Evolutionary conservation across 2,888 invertebrate genomes (phyloP), one percentile per base, ranked within the genome.

Genomic region (Willowsia nigromaculata): DNA sequence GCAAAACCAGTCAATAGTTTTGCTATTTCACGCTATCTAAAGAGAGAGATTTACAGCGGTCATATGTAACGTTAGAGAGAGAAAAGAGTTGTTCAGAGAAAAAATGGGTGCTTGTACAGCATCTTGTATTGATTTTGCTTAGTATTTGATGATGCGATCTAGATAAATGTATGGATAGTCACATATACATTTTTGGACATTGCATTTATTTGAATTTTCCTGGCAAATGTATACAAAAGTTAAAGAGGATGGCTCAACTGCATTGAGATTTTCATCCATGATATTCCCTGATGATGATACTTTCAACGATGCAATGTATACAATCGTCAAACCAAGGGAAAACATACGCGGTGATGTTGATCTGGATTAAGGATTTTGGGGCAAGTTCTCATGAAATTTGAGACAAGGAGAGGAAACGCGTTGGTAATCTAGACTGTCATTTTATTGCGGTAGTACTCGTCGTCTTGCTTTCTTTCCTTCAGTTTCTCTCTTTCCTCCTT

Each of bases 381-480:
- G 62, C 59, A 59, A 59, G 40, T 40, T 81, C 81, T 40, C 40
- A 22, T 81, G 59, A 81, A 81, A 81, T 81, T 81, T 59, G 81
- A 81, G 59, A 59, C 81, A 22, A 59, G 22, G 18, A 40, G 0
- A 47, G 15, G 43, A 25, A 53, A 78, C 43, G 53, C 78, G 15
- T 27, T 30, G 15, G 53, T 78, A 78, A 81, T 59, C 81, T 62
- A 81, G 40, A 62, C 59, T 62, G 62, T 59, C 81, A 59, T 59
- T 81, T 62, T 81, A 47, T 47, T 74, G 47, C 47, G 74, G 27
- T 47, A 30, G 4, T 30, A 74, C 11, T 25, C 25, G 43, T 71
- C 25, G 22, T 71, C 65, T 65, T 37, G 65, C 71, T 43, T 74
- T 9, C 68, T 13, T 40, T 40, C 40, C 18, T 68, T 18, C 37